A percentile compares a stretch with the other conserved stretches of the same genome.
phyloP scores from a whole-genome alignment of 2,797 vertebrate species.

The Buphagus erythrorhynchus region DNA sequence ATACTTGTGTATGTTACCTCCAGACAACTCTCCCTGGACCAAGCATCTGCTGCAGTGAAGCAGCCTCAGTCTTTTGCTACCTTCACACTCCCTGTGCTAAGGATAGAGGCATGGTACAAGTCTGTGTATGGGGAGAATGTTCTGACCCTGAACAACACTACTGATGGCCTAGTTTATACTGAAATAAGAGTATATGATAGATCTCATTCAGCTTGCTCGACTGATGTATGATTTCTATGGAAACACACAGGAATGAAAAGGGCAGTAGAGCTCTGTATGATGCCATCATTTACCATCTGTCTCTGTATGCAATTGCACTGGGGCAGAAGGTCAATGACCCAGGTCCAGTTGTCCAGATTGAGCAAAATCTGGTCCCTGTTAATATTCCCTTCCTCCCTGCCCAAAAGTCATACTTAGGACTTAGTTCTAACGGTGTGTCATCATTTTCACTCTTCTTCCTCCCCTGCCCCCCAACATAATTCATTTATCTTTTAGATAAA shows the following conservation, averaged over 20 bases:
- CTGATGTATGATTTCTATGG: neutral
- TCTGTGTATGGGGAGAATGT: neutral
- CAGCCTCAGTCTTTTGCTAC: neutral
- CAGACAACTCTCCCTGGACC: neutral
- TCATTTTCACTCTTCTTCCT: neutral
- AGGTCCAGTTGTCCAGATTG: neutral
- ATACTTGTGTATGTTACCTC: neutral
- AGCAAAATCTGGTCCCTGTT: neutral
- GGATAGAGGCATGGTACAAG: neutral
- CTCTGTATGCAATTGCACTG: neutral
- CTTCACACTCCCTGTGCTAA: neutral
- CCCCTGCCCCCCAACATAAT: neutral
- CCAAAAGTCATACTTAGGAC: neutral
- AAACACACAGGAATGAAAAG: neutral
- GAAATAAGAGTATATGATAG: neutral
- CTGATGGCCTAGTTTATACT: neutral
- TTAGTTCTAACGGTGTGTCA: neutral
- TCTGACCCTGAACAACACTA: neutral
- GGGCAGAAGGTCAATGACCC: neutral
- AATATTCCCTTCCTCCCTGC: neutral
- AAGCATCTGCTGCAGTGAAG: neutral
- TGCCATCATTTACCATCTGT: neutral
- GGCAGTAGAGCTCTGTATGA: neutral
- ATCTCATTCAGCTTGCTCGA: neutral
- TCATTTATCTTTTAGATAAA: neutral